These are phyloP conservation scores for Heliconius ismenius DNA, from an alignment of 2,888 invertebrate species.

Conservation along the genomic window DNA sequence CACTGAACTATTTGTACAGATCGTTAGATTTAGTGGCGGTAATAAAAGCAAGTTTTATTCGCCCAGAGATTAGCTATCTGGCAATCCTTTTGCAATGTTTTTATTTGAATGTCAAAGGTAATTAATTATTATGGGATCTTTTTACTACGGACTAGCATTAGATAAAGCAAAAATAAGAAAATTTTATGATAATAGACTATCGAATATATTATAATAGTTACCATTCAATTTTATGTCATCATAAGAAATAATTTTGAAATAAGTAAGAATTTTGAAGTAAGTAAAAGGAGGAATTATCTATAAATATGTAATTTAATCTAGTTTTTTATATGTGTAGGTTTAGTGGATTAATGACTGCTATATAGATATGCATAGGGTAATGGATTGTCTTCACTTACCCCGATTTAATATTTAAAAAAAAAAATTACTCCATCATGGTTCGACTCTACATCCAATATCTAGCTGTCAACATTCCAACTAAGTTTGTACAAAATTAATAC, in stretches of 20 bases:
- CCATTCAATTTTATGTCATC: too few relatives aligned
- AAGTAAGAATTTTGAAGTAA: too few relatives aligned
- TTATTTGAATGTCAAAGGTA: slow-evolving; percentile 25
- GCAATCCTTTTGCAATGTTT: slow-evolving; percentile 26
- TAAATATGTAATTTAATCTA: too few relatives aligned
- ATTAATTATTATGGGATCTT: slow-evolving; percentile 25
- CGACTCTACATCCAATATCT: background rate
- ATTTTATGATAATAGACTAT: background rate
- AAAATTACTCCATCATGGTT: too few relatives aligned
- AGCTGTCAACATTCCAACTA: background rate
- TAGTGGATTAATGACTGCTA: too few relatives aligned
- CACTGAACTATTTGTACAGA: slow-evolving; percentile 37
- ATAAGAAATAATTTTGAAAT: too few relatives aligned
- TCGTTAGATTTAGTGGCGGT: slow-evolving; percentile 44
- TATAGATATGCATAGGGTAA: too few relatives aligned
- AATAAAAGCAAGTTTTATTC: slow-evolving; percentile 45
- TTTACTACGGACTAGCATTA: background rate
- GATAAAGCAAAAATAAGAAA: background rate
- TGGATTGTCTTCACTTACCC: too few relatives aligned
- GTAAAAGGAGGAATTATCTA: too few relatives aligned
- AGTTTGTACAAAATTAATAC: background rate
- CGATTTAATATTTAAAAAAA: too few relatives aligned
- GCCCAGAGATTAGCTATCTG: slow-evolving; percentile 28
- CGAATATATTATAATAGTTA: background rate
- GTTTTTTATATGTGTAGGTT: too few relatives aligned